Base-by-base conservation (phyloP, 2,797 vertebrate species). In the Poecilia gillii region DNA sequence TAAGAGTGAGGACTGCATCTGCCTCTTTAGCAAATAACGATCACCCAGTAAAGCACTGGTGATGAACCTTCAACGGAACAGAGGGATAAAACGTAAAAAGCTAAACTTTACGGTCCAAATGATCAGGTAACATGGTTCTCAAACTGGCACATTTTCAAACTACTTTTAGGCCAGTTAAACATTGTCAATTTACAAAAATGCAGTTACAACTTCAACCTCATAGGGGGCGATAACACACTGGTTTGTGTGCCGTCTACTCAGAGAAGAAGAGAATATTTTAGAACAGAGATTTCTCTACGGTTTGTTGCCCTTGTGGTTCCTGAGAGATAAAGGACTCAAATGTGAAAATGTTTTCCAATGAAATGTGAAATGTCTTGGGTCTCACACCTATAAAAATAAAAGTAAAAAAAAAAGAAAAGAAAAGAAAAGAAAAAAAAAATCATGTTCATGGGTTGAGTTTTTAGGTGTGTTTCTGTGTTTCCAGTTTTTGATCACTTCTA, bases 1-100 rank as follows among this genome's bases (percentile, higher is more conserved):
- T 78, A 78, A 78, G 77, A 80, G 84, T 81, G 81, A 85, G 84
- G 82, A 76, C 77, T 72, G 49, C 0, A 3, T 79, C 68, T 78
- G 76, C 68, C 71, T 53, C 59, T 76, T n/a, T 31, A 0, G 62
- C 47, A 39, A 80, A 75, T 59, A n/a, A 43, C 0, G 9, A 73
- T 88, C 83, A 89, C 81, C 78, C 68, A 79, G 23, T 43, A 46
- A 72, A 85, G 73, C 72, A 43, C 71, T 28, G 23, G 72, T 76
- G 43, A 78, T 85, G 64, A 84, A 81, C 82, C 70, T n/a, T 18
- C 23, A 72, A 76, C 76, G 73, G 75, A 78, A 68, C 45, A 80
- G 41, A 75, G 12, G 36, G 53, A 87, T n/a, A 64, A 75, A 81
- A 0, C 78, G 59, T 45, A 5, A 68, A 25, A 68, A 6, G 0